Base-by-base conservation (phyloP, 2,113 vertebrate species). In the Oxygymnocypris stewartii region DNA sequence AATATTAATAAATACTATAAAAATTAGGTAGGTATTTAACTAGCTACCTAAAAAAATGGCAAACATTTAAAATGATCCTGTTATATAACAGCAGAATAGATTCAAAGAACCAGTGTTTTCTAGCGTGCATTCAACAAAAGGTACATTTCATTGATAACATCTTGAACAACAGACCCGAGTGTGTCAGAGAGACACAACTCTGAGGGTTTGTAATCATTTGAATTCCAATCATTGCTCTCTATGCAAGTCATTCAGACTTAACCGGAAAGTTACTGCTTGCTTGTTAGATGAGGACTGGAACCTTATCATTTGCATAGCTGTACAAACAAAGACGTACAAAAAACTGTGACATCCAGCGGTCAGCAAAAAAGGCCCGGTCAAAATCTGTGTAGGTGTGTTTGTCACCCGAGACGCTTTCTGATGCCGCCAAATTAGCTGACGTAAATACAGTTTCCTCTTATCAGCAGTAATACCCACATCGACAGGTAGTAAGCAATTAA, bases 201-300 rank as follows among this genome's bases (percentile, higher is more conserved):
- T 77, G 81, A 87, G 89, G 89, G 88, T 89, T 90, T 86, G 82
- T 88, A 81, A 87, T 87, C 11, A 61, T 67, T 42, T 87, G 89
- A 91, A 94, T 94, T 92, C 92, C 91, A 91, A 84, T 91, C 90
- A 92, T 90, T 82, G 85, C 89, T 91, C 86, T 87, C 80, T 85
- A 90, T 23, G 79, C 4, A 51, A 86, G 87, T 93, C 90, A 92
- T 86, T 90, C 84, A 91, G 20, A 84, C 49, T 40, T 78, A 90
- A 89, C 88, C 89, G 5, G 92, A 94, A 93, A 92, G 35, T 42
- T 35, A 54, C 31, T n/a, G 67, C 88, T 86, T 88, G 85, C 75
- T 76, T 80, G 16, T 82, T 37, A 51, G 37, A 9, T 73, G 35
- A 49, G 44, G 9, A 37, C 51, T 31, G 51, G n/a, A 37, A 82